Conservation (phyloP, 2,888 invertebrate genomes). For the Tineola bisselliella region DNA sequence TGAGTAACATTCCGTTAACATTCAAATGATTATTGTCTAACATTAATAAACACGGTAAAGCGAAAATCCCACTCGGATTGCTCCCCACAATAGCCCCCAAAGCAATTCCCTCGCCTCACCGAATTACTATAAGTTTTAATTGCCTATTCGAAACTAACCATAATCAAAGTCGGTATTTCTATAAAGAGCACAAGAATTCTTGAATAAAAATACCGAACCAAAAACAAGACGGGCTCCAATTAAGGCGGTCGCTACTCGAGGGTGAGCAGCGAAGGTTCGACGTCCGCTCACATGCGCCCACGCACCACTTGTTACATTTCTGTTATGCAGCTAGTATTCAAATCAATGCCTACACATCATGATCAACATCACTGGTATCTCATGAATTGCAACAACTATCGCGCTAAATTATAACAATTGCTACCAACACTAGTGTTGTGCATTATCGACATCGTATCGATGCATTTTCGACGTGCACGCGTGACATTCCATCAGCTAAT, state of each 20-base stretch:
- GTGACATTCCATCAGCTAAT: slow-evolving; percentile 30
- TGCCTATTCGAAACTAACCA: background rate
- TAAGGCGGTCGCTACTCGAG: slow-evolving; percentile 9
- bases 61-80: background rate
- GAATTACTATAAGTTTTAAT: slow-evolving; percentile 5
- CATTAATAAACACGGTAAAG: background rate
- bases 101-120: background rate
- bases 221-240: slow-evolving; percentile 14
- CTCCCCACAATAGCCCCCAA: background rate
- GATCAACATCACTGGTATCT: slow-evolving; percentile 14
- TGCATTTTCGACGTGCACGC: slow-evolving; percentile 18
- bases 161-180: slow-evolving; percentile 11
- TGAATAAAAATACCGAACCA: slow-evolving; percentile 15
- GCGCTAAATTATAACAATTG: slow-evolving; percentile 2
- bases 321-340: slow-evolving; percentile 13
- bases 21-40: background rate
- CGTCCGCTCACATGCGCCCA: slow-evolving; percentile 13
- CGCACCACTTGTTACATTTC: slow-evolving; percentile 14
- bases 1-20: background rate
- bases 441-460: no score
- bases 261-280: slow-evolving; percentile 11
- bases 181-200: slow-evolving; percentile 13
- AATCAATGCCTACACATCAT: slow-evolving; percentile 14
- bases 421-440: background rate
- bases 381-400: background rate